Evolutionary conservation across 1,140 invertebrate genomes (phyloP), one percentile per base, ranked within the genome.

Genomic region (Caenorhabditis briggsae): DNA sequence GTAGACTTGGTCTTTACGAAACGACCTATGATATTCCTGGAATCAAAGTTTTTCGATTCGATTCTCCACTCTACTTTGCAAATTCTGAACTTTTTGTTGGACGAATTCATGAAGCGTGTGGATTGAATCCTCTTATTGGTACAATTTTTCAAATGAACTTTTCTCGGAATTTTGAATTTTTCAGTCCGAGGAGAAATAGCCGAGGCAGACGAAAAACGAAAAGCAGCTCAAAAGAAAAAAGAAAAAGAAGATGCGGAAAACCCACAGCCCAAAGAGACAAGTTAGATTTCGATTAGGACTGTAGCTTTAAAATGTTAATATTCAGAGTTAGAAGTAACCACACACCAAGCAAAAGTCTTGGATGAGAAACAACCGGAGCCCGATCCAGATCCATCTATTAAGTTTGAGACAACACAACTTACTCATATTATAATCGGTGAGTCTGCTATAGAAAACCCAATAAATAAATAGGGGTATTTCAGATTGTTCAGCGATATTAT

Each of bases 61-160:
- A 93, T 56, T 91, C 93, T 20, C 92, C 93, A 20, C 78, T 94
- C n/a, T 94, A 93, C 88, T 94, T 93, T 88, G 93, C 93, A 2
- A 94, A 93, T 89, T 92, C 93, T 2, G 93, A 94, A 89, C 92
- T 92, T 25, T 94, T 94, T 88, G 82, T 90, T 84, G 48, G 85
- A 46, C 56, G 83, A 23, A 83, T 92, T 20, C 46, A 82, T 46
- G n/a, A 61, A 82, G 88, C 90, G 18, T 56, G 58, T 58, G 83
- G 86, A 56, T 33, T 86, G 2, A 84, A 91, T 82, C 88, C 89
- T 90, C 55, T 92, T 83, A 82, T 90, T 84, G 23, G 88, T 92
- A 2, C 12, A 33, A 33, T 1, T 33, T 33, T 33, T 33, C 33
- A 33, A 33, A 33, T 33, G 33, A 33, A 33, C 33, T 33, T 33